Evolutionary conservation across 1,140 invertebrate genomes (phyloP).

Genomic region (Bombus waltoni): DNA sequence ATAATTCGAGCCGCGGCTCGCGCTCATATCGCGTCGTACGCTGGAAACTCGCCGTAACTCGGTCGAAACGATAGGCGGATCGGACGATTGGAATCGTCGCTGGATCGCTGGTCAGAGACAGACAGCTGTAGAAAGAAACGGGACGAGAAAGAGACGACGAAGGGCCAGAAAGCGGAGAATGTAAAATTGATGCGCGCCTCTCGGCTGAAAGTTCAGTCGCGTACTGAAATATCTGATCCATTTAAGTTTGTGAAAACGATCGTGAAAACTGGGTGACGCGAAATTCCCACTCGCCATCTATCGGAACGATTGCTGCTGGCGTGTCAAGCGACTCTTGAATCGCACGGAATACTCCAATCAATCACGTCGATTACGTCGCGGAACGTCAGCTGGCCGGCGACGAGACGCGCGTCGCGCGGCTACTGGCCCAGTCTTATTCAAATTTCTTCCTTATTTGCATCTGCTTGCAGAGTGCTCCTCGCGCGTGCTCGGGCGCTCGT

Average conservation of each 20-base stretch:
- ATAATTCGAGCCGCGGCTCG: slow-evolving; percentile 23
- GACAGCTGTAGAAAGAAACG: too few relatives aligned
- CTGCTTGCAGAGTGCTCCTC: not conserved
- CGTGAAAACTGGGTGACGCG: slow-evolving; percentile 20
- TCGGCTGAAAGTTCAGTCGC: not conserved
- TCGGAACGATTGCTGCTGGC: not conserved
- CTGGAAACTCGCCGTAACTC: slow-evolving; percentile 4
- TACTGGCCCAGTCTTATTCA: not conserved
- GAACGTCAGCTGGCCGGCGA: not conserved
- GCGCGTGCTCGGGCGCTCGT: not conserved
- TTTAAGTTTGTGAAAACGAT: slow-evolving; percentile 34
- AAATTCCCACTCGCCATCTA: not conserved
- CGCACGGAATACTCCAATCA: slow-evolving; percentile 44
- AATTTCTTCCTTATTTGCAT: not conserved
- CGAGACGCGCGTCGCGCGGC: not conserved
- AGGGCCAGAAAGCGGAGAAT: not conserved
- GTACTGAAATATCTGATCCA: slow-evolving; percentile 36
- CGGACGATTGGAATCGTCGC: slow-evolving; percentile 8
- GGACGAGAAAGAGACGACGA: too few relatives aligned
- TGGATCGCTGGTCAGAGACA: too few relatives aligned
- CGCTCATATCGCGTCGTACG: not conserved
- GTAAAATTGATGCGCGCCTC: slow-evolving; percentile 11
- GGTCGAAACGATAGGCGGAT: slow-evolving; percentile 33
- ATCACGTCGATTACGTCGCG: slow-evolving; percentile 33
- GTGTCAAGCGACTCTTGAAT: slow-evolving; percentile 36